Evolutionary conservation across 2,888 invertebrate genomes (phyloP), one percentile per base, ranked within the genome.

Genomic region (Troglohyphantes excavatus): DNA sequence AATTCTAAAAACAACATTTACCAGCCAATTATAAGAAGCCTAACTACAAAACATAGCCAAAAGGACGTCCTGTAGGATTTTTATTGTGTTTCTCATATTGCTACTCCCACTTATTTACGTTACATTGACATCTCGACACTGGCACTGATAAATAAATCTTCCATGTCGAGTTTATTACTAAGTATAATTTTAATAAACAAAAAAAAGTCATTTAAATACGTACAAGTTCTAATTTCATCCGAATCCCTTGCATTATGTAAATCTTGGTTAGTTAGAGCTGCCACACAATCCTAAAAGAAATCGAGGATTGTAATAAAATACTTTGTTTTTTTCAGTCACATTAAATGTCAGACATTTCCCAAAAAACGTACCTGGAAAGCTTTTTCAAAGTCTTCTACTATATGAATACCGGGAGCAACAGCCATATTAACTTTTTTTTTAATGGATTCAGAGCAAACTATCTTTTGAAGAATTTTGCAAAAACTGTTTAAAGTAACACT

Each of bases 231-330:
- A 7, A 93, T 92, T 92, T 94, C 94, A 68, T 94, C 94, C 3
- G 93, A 92, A 90, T 94, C 94, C 72, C 92, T 93, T 7, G 93
- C 92, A 91, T 93, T 93, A 90, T 93, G 93, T 88, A 93, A 92
- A 89, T 94, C 94, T 91, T 94, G 94, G 87, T 93, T 93, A 17
- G 94, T 94, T 21, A 94, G 91, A 19, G 93, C 92, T 17, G 93
- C 92, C 61, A 93, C 79, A 91, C 93, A 93, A 39, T 92, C 92
- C 93, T 93, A 88, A 17, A 78, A 61, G 2, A 70, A 26, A n/a
- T 17, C 26, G 0, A 13, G 39, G 7, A 13, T 39, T 39, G 13
- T 39, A 17, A 7, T 46, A 46, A 46, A 46, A 46, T 46, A n/a
- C n/a, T 46, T 46, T 17, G 46, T 33, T 27, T 67, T 23, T 65